Base-by-base conservation (phyloP, 2,113 vertebrate species). In the Spermophilus dauricus region DNA sequence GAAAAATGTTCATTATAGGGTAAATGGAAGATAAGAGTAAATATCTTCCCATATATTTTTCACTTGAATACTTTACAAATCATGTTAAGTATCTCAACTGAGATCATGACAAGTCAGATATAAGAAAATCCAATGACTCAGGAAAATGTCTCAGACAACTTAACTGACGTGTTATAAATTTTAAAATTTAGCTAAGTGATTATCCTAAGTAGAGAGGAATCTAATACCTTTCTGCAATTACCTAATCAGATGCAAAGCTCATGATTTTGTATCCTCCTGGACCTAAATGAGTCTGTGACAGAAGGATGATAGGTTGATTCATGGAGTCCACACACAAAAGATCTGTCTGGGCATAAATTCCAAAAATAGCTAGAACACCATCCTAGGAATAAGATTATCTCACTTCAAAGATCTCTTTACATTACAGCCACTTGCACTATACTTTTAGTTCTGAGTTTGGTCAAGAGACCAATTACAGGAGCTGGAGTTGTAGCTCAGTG, bases 81-180 rank as follows among this genome's bases (percentile, higher is more conserved):
- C 67, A 94, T 70, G 70, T 45, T 51, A 96, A 89, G 32, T 82
- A 92, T 7, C 42, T 76, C 30, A 58, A 67, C 0, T 97, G 86
- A 92, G 67, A 77, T 32, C 53, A 72, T 0, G 24, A 4, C 45
- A 85, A 85, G n/a, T 26, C 67, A 95, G 30, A 95, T 45, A 24
- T n/a, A 88, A 94, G 53, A 96, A 93, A 95, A 96, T 51, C 37
- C 51, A 96, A 56, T 24, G 75, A 53, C 39, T 96, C 39, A 89
- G 20, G 63, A 42, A 89, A 96, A 89, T 37, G 34, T 37, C 73
- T 95, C 45, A 88, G 32, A 86, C 4, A 63, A 73, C 42, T 89
- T 91, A 94, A 90, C 56, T 67, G 14, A 37, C 4, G 26, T 87
- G 14, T 53, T 51, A 30, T 61, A 80, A 96, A 82, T 93, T 82